phyloP scores from a whole-genome alignment of 2,113 vertebrate genomes.

The Acanthochromis polyacanthus region DNA sequence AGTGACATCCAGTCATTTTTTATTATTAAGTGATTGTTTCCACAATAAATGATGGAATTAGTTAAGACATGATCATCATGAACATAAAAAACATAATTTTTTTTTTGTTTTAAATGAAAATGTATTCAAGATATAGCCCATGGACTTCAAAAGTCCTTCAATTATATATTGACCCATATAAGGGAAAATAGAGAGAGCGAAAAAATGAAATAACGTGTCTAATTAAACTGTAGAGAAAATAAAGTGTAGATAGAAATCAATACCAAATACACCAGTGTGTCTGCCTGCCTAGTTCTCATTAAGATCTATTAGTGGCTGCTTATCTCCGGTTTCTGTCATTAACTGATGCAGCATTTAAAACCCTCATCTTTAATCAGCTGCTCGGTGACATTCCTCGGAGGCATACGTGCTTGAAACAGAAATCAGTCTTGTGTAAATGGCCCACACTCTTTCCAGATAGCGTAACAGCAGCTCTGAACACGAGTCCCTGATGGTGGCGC shows the following conservation, averaged over 20 bases:
- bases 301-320: background rate
- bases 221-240: background rate
- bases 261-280: background rate
- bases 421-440: background rate
- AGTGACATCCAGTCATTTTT: no score
- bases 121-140: no score
- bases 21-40: no score
- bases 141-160: no score
- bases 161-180: no score
- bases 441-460: background rate
- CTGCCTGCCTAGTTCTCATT: background rate
- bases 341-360: background rate
- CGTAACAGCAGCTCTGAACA: background rate
- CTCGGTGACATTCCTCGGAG: slow-evolving; percentile 7
- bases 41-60: no score
- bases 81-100: no score
- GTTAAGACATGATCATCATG: no score
- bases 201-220: background rate
- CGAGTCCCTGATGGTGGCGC: background rate
- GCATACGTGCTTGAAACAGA: background rate
- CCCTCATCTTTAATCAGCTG: slow-evolving; percentile 13
- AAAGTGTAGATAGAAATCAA: background rate
- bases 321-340: slow-evolving; percentile 1
- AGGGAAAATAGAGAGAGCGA: no score
- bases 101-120: no score